Conservation (phyloP, 2,888 invertebrate species). For the Invenusta paracnida region DNA sequence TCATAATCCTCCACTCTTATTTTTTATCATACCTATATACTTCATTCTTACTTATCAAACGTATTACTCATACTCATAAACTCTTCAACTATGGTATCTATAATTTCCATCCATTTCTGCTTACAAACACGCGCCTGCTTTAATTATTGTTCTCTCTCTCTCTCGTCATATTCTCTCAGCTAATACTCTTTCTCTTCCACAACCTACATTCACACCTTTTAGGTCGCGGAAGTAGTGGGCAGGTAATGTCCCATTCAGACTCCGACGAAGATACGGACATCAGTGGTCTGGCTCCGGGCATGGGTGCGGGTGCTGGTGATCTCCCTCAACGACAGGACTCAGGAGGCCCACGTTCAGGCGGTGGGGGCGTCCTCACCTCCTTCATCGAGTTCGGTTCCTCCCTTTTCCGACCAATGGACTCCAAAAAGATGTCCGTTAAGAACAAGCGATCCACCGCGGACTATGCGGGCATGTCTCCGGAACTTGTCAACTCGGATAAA, state of each 20-base stretch:
- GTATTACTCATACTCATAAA: too few relatives aligned
- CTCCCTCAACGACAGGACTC: background rate
- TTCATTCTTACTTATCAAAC: too few relatives aligned
- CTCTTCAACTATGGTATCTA: too few relatives aligned
- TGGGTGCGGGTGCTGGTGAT: background rate
- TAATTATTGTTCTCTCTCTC: too few relatives aligned
- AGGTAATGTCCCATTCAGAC: conserved; percentile 30
- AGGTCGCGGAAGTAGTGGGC: background rate
- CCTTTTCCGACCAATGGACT: conserved; percentile 38
- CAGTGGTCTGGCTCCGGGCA: background rate
- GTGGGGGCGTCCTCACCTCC: conserved; percentile 34
- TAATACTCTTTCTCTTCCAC: too few relatives aligned
- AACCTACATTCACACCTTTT: too few relatives aligned
- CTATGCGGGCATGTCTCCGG: background rate
- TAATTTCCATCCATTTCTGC: too few relatives aligned
- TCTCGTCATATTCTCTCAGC: too few relatives aligned
- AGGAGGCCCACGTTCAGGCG: background rate
- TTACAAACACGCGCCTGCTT: too few relatives aligned
- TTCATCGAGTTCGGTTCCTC: conserved; percentile 42
- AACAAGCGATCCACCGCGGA: conserved; percentile 13
- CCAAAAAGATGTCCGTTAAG: background rate
- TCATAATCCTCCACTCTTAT: too few relatives aligned
- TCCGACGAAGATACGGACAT: conserved; percentile 40
- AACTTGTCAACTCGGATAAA: background rate
- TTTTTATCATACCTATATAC: too few relatives aligned